Conservation (phyloP, 2,888 invertebrate species). For the Calephelis perditalis region DNA sequence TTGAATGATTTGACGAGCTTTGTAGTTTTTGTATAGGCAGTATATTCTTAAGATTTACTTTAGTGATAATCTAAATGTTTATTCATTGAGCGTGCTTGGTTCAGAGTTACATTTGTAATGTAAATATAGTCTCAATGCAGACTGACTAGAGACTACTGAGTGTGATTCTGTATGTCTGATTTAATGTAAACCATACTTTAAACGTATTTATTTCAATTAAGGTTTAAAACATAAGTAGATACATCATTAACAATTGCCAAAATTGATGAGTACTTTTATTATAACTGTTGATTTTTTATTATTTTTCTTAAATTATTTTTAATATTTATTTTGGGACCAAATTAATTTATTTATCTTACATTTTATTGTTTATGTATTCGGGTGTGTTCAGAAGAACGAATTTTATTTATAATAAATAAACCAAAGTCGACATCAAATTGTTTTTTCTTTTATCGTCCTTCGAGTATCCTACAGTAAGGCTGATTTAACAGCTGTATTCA, state of each 20-base stretch:
- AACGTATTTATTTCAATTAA: conserved; percentile 70
- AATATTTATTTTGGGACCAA: conserved; percentile 78
- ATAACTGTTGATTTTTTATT: conserved; percentile 65
- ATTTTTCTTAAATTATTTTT: conserved; percentile 64
- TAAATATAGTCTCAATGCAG: conserved; percentile 56
- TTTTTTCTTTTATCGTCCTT: conserved; percentile 41
- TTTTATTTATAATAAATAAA: conserved; percentile 76
- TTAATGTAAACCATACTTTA: conserved; percentile 58
- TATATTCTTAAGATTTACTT: conserved; percentile 31
- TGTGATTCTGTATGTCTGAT: conserved; percentile 53
- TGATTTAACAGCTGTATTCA: too few species aligned
- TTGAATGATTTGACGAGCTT: conserved; percentile 60
- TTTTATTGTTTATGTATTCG: conserved; percentile 64
- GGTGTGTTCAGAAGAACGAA: conserved; percentile 69
- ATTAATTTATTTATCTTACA: conserved; percentile 74
- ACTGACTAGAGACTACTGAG: conserved; percentile 41
- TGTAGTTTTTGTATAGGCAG: conserved; percentile 60
- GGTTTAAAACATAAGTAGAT: conserved; percentile 64
- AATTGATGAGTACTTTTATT: conserved; percentile 71
- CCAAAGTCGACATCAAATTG: conserved; percentile 73
- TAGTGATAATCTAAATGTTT: conserved; percentile 58
- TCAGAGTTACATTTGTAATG: conserved; percentile 51
- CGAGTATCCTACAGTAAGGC: too few species aligned
- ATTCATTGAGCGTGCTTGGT: conserved; percentile 52
- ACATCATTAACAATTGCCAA: conserved; percentile 72